These are phyloP conservation scores for Ranitomeya variabilis DNA, from an alignment of 2,113 vertebrate species.

Conservation along the genomic window DNA sequence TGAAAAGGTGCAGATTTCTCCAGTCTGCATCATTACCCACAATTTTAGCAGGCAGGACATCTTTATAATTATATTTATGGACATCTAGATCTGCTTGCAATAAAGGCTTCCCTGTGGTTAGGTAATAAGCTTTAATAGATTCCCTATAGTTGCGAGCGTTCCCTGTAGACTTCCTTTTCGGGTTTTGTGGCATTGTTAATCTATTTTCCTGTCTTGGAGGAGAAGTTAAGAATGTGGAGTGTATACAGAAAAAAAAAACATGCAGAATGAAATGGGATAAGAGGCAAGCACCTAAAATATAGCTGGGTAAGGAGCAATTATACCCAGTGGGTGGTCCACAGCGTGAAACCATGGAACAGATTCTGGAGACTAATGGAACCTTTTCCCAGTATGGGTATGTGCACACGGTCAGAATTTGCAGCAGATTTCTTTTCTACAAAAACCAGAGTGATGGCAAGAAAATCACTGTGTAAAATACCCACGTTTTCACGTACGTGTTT, in stretches of 20 bases:
- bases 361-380: neutral
- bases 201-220: constrained; percentile 6
- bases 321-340: neutral
- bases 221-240: constrained; percentile 10
- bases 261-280: neutral
- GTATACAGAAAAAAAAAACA: neutral
- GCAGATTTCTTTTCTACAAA: no score
- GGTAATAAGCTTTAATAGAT: constrained; percentile 47
- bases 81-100: constrained; percentile 3
- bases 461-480: no score
- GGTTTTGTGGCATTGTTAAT: constrained; percentile 11
- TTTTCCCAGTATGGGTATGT: no score
- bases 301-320: neutral
- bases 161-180: neutral
- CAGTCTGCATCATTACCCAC: constrained; percentile 19
- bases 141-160: constrained; percentile 25
- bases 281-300: neutral
- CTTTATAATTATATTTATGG: constrained; percentile 49
- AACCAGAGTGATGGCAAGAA: no score
- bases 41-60: constrained; percentile 42
- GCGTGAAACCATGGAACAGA: neutral
- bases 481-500: no score
- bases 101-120: constrained; percentile 33
- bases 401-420: no score
- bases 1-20: constrained; percentile 22